A percentile compares a stretch with the other conserved stretches of the same genome.
phyloP scores from a whole-genome alignment of 2,113 vertebrate species.

The Nerophis lumbriciformis region DNA sequence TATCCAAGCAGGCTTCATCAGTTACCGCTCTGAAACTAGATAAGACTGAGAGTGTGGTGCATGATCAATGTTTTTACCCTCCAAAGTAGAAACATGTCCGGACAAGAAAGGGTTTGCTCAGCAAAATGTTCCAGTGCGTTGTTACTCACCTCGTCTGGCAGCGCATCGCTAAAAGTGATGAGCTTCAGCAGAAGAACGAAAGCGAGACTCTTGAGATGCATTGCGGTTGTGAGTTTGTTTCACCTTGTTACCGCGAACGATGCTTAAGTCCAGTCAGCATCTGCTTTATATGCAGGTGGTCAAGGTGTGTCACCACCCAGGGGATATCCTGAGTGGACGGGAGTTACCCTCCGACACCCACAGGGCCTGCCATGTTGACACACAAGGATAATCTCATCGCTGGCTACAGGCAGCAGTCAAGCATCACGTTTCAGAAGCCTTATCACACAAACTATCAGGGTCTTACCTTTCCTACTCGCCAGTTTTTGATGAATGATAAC shows the following conservation, averaged over 20 bases:
- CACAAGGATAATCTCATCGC: constrained; percentile 45
- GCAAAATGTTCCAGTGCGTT: neutral
- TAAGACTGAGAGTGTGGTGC: no score
- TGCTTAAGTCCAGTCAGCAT: neutral
- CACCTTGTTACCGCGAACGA: neutral
- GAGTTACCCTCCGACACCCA: constrained; percentile 33
- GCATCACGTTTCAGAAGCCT: constrained; percentile 42
- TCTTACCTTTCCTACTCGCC: neutral
- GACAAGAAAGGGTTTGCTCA: no score
- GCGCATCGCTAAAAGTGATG: constrained; percentile 28
- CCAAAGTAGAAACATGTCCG: no score
- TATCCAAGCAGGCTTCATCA: no score
- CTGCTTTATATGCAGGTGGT: constrained; percentile 27
- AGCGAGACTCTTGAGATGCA: constrained; percentile 5
- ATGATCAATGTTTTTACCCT: no score
- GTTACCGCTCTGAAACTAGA: no score
- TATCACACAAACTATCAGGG: neutral
- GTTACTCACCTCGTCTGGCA: constrained; percentile 16
- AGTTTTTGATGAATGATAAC: neutral
- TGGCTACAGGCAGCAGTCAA: constrained; percentile 34
- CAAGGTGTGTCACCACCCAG: constrained; percentile 32
- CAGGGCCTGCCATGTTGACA: constrained; percentile 29
- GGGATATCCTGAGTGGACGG: constrained; percentile 23
- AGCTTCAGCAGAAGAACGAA: constrained; percentile 35
- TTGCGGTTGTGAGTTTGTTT: constrained; percentile 5